Evolutionary conservation across 1,140 invertebrate genomes (phyloP), one percentile per base, ranked within the genome.

Genomic region (Kradibia gibbosae): DNA sequence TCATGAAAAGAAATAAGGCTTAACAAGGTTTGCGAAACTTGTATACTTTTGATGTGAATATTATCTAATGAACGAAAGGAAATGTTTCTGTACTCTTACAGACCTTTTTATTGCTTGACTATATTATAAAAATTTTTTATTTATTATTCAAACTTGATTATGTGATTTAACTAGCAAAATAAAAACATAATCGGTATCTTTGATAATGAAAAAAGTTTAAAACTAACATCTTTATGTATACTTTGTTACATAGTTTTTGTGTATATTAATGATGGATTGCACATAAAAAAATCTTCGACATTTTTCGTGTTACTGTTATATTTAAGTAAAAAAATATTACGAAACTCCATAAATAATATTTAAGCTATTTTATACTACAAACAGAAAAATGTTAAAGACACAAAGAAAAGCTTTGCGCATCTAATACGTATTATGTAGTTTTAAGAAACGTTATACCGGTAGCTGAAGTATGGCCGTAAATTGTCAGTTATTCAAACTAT

Each of bases 1-100:
- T 76, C 73, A 62, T 62, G 78, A 84, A 84, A 80, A 53, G 25
- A 72, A 36, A 78, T 60, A 53, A 74, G 42, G 71, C 39, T 50
- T 42, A 28, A 45, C 57, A 20, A 28, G 36, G 34, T 70, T 57
- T 25, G n/a, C 11, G 2, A 60, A 76, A n/a, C 55, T 76, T 39
- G n/a, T 76, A 55, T 45, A 28, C 20, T 76, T 36, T 25, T 28
- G 8, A 70, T 70, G 20, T n/a, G 31, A 45, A 70, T 70, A 70
- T 42, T 70, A 70, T 45, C 28, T 8, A 65, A 65, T 65, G 20
- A 28, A 25, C 13, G 60, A 65, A 65, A 36, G 13, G 17, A 17
- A 65, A 36, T 65, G 28, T 65, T 65, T 65, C 3, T 36, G 36
- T 36, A 36, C 3, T 1, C 13, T 25, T 3, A 65, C 11, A 36